Base-by-base conservation (phyloP, 2,797 vertebrate species). In the Micrastur ruficollis region DNA sequence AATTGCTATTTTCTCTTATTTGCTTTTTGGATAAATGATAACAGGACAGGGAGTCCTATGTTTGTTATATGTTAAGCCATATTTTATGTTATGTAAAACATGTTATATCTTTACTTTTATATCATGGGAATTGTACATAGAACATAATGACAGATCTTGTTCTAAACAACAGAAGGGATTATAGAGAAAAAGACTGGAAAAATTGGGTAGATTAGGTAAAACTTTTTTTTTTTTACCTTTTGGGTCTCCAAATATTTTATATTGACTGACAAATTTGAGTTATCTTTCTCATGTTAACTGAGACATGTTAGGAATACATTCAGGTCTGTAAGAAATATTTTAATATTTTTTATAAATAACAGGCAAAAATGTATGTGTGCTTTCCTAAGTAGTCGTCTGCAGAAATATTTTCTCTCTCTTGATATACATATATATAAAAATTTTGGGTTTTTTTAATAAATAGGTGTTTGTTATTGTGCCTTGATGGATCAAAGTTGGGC, bases 381-480 rank as follows among this genome's bases (percentile, higher is more conserved):
- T 34, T 89, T 68, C 50, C n/a, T 82, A 52, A 58, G 21, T 49
- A 47, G 13, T 32, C 17, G 7, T 58, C 58, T 72, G 27, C 34
- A 62, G 42, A 68, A 74, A 8, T 40, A 34, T 49, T 52, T 63
- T 76, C 26, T 49, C 9, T 50, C 6, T 62, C 18, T 3, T 1
- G 22, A 58, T 34, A 58, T 19, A 61, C 31, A 68, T 34, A 66
- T 38, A 9, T 12, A 26, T 19, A 58, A 14, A 72, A 58, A 20
- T 14, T 3, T 31, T 2, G 5, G 5, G 0, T 0, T 1, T 5
- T 40, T 40, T 84, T 81, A 55, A 44, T 68, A 75, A 71, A 12
- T 61, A 32, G 2, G 3, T 44, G 21, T 70, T 72, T 86, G 12
- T 56, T 81, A 40, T 42, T 79, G 22, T 72, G 27, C 13, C 40